These are phyloP conservation scores for Antennarius maculatus DNA, from an alignment of 2,797 vertebrate species.

Conservation along the genomic window DNA sequence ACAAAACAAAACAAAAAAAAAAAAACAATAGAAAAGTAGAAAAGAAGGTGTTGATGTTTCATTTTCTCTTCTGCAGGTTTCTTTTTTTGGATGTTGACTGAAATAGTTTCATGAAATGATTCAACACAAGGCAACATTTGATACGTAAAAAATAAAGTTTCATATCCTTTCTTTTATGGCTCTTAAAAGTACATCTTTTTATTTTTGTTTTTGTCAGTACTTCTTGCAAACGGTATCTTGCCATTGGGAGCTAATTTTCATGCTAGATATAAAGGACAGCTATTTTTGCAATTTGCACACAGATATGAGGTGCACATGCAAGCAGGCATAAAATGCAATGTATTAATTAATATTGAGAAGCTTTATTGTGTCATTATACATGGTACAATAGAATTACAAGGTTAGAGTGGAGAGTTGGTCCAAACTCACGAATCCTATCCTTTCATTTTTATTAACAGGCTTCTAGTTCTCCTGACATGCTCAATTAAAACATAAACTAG, in stretches of 20 bases:
- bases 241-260: not conserved
- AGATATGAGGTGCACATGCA: constrained; percentile 6
- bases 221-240: not conserved
- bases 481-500: constrained; percentile 69
- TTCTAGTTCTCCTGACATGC: too few relatives aligned
- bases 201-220: not conserved
- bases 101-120: constrained; percentile 40
- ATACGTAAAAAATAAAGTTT: constrained; percentile 4
- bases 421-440: not conserved
- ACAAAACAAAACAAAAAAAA: constrained; percentile 22
- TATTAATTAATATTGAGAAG: too few relatives aligned
- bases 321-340: not conserved
- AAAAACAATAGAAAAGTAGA: constrained; percentile 29
- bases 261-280: not conserved
- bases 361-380: not conserved
- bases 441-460: constrained; percentile 3
- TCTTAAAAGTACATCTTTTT: not conserved
- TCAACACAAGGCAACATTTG: constrained; percentile 15
- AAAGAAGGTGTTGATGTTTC: constrained; percentile 40
- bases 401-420: too few relatives aligned
- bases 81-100: not conserved
- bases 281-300: constrained; percentile 7
- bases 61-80: constrained; percentile 31
- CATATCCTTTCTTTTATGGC: constrained; percentile 11
- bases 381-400: too few relatives aligned